These are phyloP conservation scores for Urocitellus parryii DNA, from an alignment of 2,113 vertebrate species.

Conservation along the genomic window DNA sequence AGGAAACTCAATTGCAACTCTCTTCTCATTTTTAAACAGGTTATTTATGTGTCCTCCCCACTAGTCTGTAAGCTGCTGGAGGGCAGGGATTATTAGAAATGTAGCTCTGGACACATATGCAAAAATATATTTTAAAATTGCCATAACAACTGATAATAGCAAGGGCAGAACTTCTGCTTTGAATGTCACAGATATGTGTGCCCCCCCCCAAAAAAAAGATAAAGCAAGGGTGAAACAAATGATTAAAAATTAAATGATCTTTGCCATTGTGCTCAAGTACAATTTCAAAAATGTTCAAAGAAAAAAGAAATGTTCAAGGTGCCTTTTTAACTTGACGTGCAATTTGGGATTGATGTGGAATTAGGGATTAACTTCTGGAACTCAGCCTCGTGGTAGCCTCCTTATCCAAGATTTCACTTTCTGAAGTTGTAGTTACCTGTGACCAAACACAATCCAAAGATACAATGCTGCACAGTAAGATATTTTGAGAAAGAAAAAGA, in stretches of 20 bases:
- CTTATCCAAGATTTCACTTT: neutral
- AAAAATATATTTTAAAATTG: neutral
- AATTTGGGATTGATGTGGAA: neutral
- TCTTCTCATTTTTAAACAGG: neutral
- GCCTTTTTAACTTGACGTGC: neutral
- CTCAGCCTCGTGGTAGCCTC: neutral
- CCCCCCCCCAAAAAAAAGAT: neutral
- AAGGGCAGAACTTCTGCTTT: neutral
- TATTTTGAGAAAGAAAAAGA: neutral
- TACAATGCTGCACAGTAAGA: neutral
- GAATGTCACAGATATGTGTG: neutral
- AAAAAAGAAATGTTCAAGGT: neutral
- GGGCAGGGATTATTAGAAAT: neutral
- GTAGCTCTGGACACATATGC: neutral
- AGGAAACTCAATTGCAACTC: neutral
- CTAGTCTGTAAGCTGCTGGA: neutral
- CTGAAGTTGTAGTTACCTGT: neutral
- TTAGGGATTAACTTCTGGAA: neutral
- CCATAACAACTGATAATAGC: neutral
- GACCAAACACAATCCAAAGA: neutral
- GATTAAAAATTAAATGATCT: neutral
- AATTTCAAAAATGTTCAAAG: constrained; percentile 14
- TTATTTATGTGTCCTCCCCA: neutral
- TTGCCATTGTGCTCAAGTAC: neutral
- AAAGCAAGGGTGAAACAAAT: neutral